Conservation (phyloP, 2,888 invertebrate species). For the Pharmacophagus antenor region DNA sequence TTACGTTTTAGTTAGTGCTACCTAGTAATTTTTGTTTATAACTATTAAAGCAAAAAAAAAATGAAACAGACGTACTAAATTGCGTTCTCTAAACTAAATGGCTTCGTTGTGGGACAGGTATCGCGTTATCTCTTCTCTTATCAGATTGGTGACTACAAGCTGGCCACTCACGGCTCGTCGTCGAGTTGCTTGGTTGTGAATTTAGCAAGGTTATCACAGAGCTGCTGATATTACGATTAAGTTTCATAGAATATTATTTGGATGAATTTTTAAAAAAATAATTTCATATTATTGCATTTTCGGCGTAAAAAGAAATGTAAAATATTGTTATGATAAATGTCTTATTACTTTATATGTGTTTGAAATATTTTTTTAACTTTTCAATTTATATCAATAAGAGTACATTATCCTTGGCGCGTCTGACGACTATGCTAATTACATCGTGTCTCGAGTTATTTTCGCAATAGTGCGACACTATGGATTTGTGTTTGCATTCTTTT, state of each 20-base stretch:
- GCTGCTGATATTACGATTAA: constrained; percentile 37
- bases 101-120: constrained; percentile 61
- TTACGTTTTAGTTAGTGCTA: background rate
- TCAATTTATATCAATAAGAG: constrained; percentile 45
- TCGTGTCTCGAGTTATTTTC: constrained; percentile 37
- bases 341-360: background rate
- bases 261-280: background rate
- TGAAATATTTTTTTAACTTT: background rate
- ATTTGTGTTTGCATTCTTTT: constrained; percentile 41
- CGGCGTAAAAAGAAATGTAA: background rate
- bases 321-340: background rate
- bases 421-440: constrained; percentile 48
- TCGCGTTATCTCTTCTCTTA: constrained; percentile 68
- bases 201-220: constrained; percentile 50
- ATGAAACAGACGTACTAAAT: constrained; percentile 3
- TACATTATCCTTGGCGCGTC: constrained; percentile 42
- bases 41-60: constrained; percentile 6
- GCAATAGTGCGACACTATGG: constrained; percentile 37
- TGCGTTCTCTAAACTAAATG: constrained; percentile 1
- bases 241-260: background rate
- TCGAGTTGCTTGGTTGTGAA: constrained; percentile 38
- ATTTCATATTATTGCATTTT: background rate
- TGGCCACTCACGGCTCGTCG: constrained; percentile 38
- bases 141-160: constrained; percentile 59
- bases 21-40: background rate